Evolutionary conservation across 2,888 invertebrate species (phyloP).

Genomic region (Cheilosia vernalis): DNA sequence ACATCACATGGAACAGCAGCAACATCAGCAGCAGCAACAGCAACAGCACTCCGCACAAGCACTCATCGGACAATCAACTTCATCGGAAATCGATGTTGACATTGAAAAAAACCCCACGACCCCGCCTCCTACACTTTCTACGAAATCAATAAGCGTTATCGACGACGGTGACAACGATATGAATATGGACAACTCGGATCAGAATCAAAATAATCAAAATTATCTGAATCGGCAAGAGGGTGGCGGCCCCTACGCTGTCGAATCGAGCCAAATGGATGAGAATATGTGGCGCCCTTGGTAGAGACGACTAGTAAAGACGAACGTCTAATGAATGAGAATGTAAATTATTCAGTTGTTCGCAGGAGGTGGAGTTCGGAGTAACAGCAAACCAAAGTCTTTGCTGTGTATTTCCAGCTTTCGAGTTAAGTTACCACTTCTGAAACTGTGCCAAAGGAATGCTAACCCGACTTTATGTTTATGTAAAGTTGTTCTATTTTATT

Average conservation of each 20-base stretch:
- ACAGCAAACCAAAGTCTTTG: constrained; percentile 48
- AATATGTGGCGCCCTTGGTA: constrained; percentile 86
- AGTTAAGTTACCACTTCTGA: constrained; percentile 50
- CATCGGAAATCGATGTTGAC: constrained; percentile 73
- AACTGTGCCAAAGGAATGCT: constrained; percentile 73
- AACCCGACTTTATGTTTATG: constrained; percentile 45
- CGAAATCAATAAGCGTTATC: constrained; percentile 75
- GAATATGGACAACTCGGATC: constrained; percentile 74
- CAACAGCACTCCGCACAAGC: constrained; percentile 76
- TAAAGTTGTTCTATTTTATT: constrained; percentile 46
- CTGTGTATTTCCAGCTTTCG: constrained; percentile 64
- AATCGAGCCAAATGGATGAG: constrained; percentile 80
- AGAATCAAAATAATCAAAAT: constrained; percentile 78
- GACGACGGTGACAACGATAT: constrained; percentile 68
- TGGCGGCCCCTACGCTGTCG: constrained; percentile 45
- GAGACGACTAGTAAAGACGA: constrained; percentile 28
- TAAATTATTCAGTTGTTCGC: constrained; percentile 43
- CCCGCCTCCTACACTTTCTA: constrained; percentile 75
- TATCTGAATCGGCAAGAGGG: constrained; percentile 76
- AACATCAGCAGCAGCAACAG: constrained; percentile 73
- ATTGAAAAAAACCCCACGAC: constrained; percentile 61
- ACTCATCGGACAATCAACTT: constrained; percentile 69
- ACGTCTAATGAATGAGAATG: constrained; percentile 23
- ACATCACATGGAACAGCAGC: constrained; percentile 61
- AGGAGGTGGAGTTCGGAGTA: background rate